These are phyloP conservation scores for Macropis europaea DNA, from an alignment of 2,888 invertebrate species.

Conservation along the genomic window DNA sequence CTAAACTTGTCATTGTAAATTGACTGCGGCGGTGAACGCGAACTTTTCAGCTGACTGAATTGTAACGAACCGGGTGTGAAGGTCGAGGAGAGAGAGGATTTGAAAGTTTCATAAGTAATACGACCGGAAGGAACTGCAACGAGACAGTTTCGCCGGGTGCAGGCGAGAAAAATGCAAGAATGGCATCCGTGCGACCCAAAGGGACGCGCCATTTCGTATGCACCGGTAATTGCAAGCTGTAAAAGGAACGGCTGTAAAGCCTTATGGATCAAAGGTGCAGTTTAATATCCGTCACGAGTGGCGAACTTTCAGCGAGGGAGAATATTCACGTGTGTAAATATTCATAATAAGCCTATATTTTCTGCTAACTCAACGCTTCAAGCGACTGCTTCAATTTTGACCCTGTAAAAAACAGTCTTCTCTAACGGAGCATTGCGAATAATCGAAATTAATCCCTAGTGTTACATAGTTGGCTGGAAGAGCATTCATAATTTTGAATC, in stretches of 20 bases:
- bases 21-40: too few species aligned
- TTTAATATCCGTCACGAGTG: slow-evolving; percentile 21
- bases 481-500: too few species aligned
- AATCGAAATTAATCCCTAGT: too few species aligned
- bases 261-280: slow-evolving; percentile 15
- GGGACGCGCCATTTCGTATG: slow-evolving; percentile 22
- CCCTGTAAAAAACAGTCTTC: too few species aligned
- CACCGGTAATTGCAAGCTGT: slow-evolving; percentile 35
- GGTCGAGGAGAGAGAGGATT: background rate
- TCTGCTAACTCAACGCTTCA: too few species aligned
- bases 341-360: background rate
- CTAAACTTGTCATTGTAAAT: too few species aligned
- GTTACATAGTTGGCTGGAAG: too few species aligned
- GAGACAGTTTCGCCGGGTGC: background rate
- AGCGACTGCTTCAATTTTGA: too few species aligned
- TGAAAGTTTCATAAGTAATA: background rate
- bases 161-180: slow-evolving; percentile 5
- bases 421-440: too few species aligned
- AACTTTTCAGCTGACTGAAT: too few species aligned
- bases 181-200: background rate
- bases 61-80: background rate
- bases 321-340: background rate
- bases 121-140: background rate
- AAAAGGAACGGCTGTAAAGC: slow-evolving; percentile 22
- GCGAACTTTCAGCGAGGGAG: background rate